These are phyloP conservation scores for Caerostris darwini DNA, from an alignment of 1,140 invertebrate genomes.

Conservation along the genomic window DNA sequence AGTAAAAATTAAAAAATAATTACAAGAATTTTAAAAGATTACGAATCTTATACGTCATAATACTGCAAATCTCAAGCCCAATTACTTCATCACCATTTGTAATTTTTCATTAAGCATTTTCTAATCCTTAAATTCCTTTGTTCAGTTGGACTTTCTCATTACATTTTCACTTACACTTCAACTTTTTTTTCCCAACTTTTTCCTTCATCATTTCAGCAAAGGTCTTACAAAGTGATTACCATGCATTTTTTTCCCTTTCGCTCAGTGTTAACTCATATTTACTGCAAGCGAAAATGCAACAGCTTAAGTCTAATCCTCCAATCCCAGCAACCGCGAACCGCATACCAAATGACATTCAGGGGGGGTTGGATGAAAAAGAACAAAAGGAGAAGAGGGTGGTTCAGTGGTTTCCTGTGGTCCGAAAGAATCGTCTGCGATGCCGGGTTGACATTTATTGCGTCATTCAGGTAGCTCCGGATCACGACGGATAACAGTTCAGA, in stretches of 20 bases:
- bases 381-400: background rate
- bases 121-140: background rate
- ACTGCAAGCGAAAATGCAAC: conserved; percentile 38
- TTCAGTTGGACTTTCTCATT: background rate
- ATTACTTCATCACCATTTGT: background rate
- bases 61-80: background rate
- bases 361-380: background rate
- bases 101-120: background rate
- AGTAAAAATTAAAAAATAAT: no score
- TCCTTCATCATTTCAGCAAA: background rate
- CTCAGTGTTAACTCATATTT: conserved; percentile 14
- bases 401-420: background rate
- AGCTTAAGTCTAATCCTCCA: conserved; percentile 56
- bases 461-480: conserved; percentile 47
- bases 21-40: no score
- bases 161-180: background rate
- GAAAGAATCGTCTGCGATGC: conserved; percentile 36
- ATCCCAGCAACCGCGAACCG: background rate
- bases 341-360: conserved; percentile 41
- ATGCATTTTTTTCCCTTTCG: background rate
- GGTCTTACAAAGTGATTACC: conserved; percentile 53
- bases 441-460: conserved; percentile 67
- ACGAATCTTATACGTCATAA: background rate
- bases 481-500: conserved; percentile 30
- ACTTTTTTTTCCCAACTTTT: background rate